These are phyloP conservation scores for Episyrphus balteatus DNA, from an alignment of 1,140 invertebrate species.

Conservation along the genomic window DNA sequence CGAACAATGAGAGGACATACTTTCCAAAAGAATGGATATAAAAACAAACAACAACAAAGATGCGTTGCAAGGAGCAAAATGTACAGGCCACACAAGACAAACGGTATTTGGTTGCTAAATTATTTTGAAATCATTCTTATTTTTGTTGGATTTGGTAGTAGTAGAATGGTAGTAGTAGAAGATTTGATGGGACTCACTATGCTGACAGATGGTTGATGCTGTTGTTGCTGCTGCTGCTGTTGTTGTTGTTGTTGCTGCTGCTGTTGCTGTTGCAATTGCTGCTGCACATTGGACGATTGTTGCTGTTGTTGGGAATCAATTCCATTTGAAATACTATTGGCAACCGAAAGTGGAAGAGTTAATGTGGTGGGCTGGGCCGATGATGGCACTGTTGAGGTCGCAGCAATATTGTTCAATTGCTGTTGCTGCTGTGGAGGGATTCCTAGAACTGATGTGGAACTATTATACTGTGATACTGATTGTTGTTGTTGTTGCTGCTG, in stretches of 20 bases:
- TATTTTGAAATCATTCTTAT: too few relatives aligned
- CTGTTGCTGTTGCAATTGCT: slow-evolving; percentile 5
- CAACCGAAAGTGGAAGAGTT: too few relatives aligned
- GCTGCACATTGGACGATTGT: background rate
- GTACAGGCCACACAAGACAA: too few relatives aligned
- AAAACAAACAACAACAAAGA: too few relatives aligned
- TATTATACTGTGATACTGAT: slow-evolving; percentile 10
- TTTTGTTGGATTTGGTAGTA: too few relatives aligned
- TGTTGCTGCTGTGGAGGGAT: background rate
- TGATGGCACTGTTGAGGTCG: slow-evolving; percentile 8
- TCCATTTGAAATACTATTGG: background rate
- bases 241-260: slow-evolving; percentile 21
- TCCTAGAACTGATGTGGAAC: slow-evolving; percentile 10
- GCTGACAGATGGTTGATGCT: slow-evolving; percentile 28
- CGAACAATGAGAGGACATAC: too few relatives aligned
- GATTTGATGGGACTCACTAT: slow-evolving; percentile 22
- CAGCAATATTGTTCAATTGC: slow-evolving; percentile 1
- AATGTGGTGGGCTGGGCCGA: background rate
- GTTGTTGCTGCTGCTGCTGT: slow-evolving; percentile 12
- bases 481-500: slow-evolving; percentile 4
- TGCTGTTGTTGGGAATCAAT: slow-evolving; percentile 1
- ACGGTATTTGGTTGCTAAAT: too few relatives aligned
- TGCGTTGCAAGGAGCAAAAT: too few relatives aligned
- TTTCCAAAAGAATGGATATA: too few relatives aligned
- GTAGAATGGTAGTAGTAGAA: too few relatives aligned